phyloP scores from a whole-genome alignment of 2,113 vertebrate species.

The Pantherophis guttatus region DNA sequence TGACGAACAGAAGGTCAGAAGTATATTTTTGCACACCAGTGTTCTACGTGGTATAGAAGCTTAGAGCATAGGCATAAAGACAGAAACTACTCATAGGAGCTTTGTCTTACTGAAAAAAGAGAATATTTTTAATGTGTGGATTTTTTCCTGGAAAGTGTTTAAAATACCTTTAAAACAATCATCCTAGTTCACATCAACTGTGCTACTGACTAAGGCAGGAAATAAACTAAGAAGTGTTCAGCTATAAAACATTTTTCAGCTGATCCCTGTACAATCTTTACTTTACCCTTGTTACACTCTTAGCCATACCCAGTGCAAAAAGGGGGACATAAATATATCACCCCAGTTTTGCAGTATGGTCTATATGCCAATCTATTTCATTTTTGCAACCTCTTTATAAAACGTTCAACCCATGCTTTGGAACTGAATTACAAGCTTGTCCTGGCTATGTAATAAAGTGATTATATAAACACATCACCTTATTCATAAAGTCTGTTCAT shows the following conservation, averaged over 20 bases:
- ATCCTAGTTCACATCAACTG: neutral
- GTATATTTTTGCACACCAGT: neutral
- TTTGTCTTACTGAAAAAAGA: neutral
- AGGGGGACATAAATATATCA: neutral
- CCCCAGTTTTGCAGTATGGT: neutral
- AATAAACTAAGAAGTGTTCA: neutral
- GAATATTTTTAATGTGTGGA: neutral
- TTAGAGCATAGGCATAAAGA: neutral
- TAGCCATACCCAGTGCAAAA: neutral
- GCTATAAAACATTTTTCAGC: neutral
- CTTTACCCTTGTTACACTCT: neutral
- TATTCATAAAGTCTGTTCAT: neutral
- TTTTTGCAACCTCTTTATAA: neutral
- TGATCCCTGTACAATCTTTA: neutral
- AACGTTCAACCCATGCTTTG: conserved; percentile 4
- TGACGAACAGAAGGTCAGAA: neutral
- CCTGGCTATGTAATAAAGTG: neutral
- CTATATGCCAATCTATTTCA: neutral
- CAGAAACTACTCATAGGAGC: neutral
- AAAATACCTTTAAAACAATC: neutral
- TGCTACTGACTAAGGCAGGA: neutral
- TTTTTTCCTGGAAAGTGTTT: neutral
- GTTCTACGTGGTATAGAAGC: neutral
- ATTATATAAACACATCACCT: neutral
- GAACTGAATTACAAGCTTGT: neutral